phyloP scores from a whole-genome alignment of 2,888 invertebrate species.

The Pristionchus exspectatus region DNA sequence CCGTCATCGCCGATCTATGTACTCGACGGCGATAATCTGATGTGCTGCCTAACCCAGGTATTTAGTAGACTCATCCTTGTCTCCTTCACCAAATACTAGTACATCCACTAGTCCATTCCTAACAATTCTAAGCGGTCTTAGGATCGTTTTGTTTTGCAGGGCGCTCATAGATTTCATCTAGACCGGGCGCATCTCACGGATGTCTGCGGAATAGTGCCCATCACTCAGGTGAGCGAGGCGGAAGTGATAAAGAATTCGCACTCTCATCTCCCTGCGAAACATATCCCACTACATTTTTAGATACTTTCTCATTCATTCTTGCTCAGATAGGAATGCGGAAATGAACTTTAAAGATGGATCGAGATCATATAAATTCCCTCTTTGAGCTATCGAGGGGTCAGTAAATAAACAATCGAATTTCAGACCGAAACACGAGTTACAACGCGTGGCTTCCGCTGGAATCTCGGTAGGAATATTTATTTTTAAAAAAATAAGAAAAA shows the following conservation, averaged over 20 bases:
- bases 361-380: background rate
- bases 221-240: conserved; percentile 57
- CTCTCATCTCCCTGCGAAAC: background rate
- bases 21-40: conserved; percentile 60
- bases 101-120: too few relatives aligned
- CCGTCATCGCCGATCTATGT: conserved; percentile 56
- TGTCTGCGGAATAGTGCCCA: conserved; percentile 64
- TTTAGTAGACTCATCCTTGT: too few relatives aligned
- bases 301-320: background rate
- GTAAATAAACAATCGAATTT: background rate
- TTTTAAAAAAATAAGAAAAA: conserved; percentile 37
- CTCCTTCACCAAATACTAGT: too few relatives aligned
- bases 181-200: conserved; percentile 56
- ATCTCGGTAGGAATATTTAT: conserved; percentile 56
- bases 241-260: background rate
- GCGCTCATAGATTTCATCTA: conserved; percentile 27
- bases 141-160: conserved; percentile 26
- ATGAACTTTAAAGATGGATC: background rate
- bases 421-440: conserved; percentile 60
- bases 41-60: conserved; percentile 61
- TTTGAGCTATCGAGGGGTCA: background rate
- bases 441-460: conserved; percentile 65
- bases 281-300: background rate
- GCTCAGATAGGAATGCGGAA: background rate
- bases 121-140: too few relatives aligned